phyloP scores from a whole-genome alignment of 2,113 vertebrate genomes.

The Leptobrachium leishanense region DNA sequence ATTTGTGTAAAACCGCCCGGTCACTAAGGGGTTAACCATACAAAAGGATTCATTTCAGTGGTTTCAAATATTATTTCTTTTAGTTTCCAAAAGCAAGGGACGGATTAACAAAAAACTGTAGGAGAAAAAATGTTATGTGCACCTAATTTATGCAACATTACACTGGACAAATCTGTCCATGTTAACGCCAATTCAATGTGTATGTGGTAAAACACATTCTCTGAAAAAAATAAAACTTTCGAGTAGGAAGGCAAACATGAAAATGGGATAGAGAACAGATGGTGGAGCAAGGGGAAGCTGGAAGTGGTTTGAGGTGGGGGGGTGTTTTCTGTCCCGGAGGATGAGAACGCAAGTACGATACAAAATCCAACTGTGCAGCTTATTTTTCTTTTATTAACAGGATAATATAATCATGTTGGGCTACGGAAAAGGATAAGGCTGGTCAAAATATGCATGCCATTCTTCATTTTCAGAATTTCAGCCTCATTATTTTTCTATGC shows the following conservation, averaged over 20 bases:
- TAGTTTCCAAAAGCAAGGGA: neutral
- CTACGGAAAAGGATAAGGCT: neutral
- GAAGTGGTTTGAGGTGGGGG: slow-evolving; percentile 38
- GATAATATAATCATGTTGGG: slow-evolving; percentile 22
- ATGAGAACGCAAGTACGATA: slow-evolving; percentile 35
- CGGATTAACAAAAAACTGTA: neutral
- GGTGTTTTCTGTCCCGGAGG: slow-evolving; percentile 41
- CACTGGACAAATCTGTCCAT: neutral
- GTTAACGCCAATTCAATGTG: neutral
- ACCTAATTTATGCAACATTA: neutral
- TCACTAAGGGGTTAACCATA: too few relatives aligned
- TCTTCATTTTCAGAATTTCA: neutral
- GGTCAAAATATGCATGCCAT: neutral
- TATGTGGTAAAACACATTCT: slow-evolving; percentile 4
- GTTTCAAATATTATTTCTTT: too few relatives aligned
- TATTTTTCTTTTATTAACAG: slow-evolving; percentile 39
- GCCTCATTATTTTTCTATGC: too few relatives aligned
- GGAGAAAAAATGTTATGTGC: neutral
- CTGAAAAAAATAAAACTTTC: slow-evolving; percentile 29
- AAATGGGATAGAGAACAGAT: slow-evolving; percentile 49
- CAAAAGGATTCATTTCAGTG: too few relatives aligned
- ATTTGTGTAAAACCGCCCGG: too few relatives aligned
- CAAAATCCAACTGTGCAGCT: slow-evolving; percentile 38
- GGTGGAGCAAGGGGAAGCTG: slow-evolving; percentile 46
- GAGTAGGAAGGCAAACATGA: slow-evolving; percentile 38